These are phyloP conservation scores for Mycteria americana DNA, from an alignment of 2,797 vertebrate genomes.

Conservation along the genomic window DNA sequence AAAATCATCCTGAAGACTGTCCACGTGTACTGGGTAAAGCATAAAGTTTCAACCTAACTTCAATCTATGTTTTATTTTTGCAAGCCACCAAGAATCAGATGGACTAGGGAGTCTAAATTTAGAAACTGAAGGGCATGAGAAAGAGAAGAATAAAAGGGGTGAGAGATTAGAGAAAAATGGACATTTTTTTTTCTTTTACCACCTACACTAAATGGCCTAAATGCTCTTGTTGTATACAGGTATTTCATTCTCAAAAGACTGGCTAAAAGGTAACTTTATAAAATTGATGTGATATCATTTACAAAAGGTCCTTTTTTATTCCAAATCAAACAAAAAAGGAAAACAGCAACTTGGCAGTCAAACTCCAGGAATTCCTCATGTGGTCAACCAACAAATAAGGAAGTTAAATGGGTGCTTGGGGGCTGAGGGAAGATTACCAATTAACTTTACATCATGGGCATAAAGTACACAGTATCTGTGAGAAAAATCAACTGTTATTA, in stretches of 20 bases:
- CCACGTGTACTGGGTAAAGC: background rate
- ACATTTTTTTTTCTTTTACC: background rate
- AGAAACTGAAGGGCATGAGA: background rate
- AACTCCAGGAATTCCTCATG: background rate
- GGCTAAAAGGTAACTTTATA: background rate
- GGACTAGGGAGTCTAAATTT: background rate
- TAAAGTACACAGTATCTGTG: background rate
- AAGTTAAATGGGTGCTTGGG: background rate
- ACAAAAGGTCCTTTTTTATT: background rate
- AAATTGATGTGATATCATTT: background rate
- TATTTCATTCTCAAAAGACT: background rate
- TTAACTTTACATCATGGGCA: background rate
- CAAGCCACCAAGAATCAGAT: background rate
- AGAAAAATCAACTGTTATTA: background rate
- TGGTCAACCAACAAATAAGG: background rate
- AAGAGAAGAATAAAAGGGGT: background rate
- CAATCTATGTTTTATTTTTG: background rate
- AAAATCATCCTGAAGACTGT: background rate
- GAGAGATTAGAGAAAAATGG: background rate
- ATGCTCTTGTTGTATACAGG: background rate
- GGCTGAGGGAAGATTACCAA: background rate
- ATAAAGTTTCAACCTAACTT: background rate
- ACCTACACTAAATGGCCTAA: background rate
- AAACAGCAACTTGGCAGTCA: background rate
- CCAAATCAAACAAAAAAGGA: background rate